Evolutionary conservation across 2,113 vertebrate genomes (phyloP).

Genomic region (Laterallus jamaicensis): DNA sequence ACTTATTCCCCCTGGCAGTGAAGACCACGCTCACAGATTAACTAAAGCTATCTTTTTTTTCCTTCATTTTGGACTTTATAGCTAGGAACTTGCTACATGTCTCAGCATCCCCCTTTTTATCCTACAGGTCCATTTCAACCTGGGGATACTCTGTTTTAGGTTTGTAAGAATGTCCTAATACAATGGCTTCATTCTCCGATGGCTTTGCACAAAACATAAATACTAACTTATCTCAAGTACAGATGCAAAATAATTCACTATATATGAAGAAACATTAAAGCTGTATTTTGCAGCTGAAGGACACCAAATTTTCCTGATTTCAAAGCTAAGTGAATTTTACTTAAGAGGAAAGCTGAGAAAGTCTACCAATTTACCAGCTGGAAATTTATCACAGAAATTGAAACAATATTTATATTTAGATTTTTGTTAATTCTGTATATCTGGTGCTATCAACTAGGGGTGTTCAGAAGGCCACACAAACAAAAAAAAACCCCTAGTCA

Average conservation of each 20-base stretch:
- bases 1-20: not conserved
- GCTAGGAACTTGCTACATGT: not conserved
- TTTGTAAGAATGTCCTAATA: not conserved
- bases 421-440: not conserved
- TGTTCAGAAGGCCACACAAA: not conserved
- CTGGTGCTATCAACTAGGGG: not conserved
- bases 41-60: not conserved
- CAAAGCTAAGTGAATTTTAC: not conserved
- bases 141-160: not conserved
- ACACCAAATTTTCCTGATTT: not conserved
- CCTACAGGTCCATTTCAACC: not conserved
- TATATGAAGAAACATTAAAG: not conserved
- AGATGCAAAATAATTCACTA: not conserved
- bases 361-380: not conserved
- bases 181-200: not conserved
- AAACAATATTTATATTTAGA: not conserved
- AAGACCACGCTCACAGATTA: not conserved
- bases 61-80: not conserved
- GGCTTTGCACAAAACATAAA: not conserved
- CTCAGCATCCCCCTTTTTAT: not conserved
- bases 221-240: not conserved
- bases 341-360: not conserved
- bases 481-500: too few relatives aligned
- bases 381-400: not conserved
- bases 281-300: not conserved